phyloP scores from a whole-genome alignment of 1,140 invertebrate species.

The Venturia canescens region DNA sequence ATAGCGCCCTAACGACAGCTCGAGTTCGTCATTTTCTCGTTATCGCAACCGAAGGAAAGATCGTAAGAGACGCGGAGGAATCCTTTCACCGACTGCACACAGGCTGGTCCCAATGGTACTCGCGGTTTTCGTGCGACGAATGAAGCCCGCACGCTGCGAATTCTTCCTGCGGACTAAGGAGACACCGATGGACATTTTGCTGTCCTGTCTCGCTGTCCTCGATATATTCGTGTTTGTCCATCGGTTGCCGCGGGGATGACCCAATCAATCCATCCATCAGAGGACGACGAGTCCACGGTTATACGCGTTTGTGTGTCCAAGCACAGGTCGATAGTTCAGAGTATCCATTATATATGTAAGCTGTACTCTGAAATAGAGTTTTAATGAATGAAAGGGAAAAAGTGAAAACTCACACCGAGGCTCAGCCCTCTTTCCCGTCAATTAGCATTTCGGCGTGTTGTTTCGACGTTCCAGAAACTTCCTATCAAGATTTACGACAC shows the following conservation, averaged over 20 bases:
- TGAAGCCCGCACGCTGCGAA: background rate
- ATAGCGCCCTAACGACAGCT: background rate
- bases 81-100: background rate
- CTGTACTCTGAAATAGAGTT: background rate
- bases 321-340: background rate
- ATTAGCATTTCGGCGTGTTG: background rate
- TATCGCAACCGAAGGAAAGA: background rate
- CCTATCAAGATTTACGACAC: no score
- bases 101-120: background rate
- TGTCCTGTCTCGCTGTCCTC: conserved; percentile 46
- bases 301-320: background rate
- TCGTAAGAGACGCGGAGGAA: background rate
- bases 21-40: background rate
- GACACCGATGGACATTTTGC: background rate
- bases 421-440: background rate
- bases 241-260: conserved; percentile 74
- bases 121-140: background rate
- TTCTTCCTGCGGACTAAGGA: conserved; percentile 33
- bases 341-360: background rate
- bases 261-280: conserved; percentile 66
- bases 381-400: background rate
- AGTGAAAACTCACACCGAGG: background rate
- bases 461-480: no score
- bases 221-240: conserved; percentile 71
- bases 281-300: background rate